Percentiles rank a stretch among this genome's conserved stretches.
Evolutionary conservation across 1,140 invertebrate genomes (phyloP).

Genomic region (Hyposmocoma kahamanoa): DNA sequence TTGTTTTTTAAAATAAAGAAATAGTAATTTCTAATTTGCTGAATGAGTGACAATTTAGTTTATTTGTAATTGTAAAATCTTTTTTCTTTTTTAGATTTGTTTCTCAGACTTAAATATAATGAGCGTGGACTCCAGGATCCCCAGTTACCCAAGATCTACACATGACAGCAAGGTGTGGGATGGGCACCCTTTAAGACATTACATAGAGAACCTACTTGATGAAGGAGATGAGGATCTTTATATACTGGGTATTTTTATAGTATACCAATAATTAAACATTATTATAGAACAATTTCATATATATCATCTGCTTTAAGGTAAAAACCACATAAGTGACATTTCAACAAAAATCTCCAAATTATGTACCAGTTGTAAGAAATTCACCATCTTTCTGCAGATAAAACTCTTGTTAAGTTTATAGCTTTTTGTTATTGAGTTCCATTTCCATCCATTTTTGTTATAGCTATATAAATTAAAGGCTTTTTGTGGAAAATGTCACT

Average conservation of each 20-base stretch:
- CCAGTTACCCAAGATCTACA: neutral
- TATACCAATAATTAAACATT: no score
- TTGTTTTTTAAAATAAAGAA: neutral
- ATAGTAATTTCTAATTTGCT: no score
- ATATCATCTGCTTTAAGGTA: no score
- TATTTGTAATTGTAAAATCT: neutral
- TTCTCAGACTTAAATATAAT: neutral
- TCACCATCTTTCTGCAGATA: no score
- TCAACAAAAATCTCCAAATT: no score
- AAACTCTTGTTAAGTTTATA: no score
- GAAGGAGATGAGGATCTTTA: neutral
- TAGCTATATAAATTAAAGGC: no score
- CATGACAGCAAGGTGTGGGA: neutral
- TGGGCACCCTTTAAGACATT: neutral
- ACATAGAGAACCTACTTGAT: neutral
- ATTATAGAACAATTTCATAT: no score
- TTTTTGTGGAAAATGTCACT: no score
- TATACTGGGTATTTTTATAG: neutral
- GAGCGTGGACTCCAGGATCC: neutral
- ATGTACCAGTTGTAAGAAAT: no score
- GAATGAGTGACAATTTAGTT: neutral
- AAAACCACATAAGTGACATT: no score
- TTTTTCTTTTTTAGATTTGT: constrained; percentile 1
- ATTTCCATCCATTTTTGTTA: neutral
- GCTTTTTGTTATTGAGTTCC: no score